Evolutionary conservation across 35 echinoderm and acorn worm genomes (phyloP).

Genomic region (Stichopus chloronotus): DNA sequence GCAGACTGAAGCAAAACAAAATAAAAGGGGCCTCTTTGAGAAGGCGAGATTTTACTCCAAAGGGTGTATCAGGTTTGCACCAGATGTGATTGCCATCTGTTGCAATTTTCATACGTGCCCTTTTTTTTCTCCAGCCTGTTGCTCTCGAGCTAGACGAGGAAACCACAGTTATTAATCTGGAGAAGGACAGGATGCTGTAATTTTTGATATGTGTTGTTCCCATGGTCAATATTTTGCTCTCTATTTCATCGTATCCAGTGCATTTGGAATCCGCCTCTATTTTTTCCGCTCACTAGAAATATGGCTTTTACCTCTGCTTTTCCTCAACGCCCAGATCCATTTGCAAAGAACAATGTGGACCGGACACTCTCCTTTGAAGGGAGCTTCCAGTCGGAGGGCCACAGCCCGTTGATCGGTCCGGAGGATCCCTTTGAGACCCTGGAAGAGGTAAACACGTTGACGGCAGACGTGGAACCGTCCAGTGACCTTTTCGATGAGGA

Average conservation of each 20-base stretch:
- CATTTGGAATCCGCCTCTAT: too few relatives aligned
- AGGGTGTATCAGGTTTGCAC: not conserved
- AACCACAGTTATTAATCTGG: too few relatives aligned
- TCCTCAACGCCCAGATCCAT: not conserved
- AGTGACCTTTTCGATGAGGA: conserved; percentile 38
- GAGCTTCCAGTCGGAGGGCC: conserved; percentile 36
- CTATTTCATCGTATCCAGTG: too few relatives aligned
- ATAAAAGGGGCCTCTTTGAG: not conserved
- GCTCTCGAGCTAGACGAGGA: too few relatives aligned
- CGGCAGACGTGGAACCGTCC: not conserved
- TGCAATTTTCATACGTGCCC: not conserved
- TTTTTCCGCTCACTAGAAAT: too few relatives aligned
- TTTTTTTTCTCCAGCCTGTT: too few relatives aligned
- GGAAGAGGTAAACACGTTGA: not conserved
- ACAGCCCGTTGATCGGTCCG: not conserved
- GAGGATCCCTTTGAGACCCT: not conserved
- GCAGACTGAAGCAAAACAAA: not conserved
- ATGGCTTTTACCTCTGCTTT: not conserved
- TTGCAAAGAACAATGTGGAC: conserved; percentile 19
- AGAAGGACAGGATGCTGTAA: too few relatives aligned
- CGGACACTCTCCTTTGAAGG: conserved; percentile 36
- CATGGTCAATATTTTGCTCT: too few relatives aligned
- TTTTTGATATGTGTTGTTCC: too few relatives aligned
- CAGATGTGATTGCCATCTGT: not conserved
- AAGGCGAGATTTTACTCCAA: not conserved